Percentiles rank a stretch among this genome's conserved stretches.
phyloP scores from a whole-genome alignment of 2,113 vertebrate species.

The Calonectris borealis region DNA sequence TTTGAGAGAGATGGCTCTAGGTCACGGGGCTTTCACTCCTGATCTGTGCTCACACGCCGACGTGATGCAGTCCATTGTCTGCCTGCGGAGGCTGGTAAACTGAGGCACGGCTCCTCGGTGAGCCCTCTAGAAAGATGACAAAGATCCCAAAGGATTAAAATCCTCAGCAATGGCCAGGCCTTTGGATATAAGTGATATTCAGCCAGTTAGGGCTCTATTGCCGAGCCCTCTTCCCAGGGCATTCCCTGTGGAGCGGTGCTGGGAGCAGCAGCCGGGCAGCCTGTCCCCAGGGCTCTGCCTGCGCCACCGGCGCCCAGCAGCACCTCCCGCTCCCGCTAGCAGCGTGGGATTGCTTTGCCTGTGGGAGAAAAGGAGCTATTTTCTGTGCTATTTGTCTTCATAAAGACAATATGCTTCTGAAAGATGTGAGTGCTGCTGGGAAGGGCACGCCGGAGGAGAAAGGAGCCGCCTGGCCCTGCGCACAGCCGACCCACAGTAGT shows the following conservation, averaged over 20 bases:
- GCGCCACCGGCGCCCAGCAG: fast-evolving
- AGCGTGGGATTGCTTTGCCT: neutral
- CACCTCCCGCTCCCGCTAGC: neutral
- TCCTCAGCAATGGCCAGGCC: neutral
- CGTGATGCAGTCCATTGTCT: neutral
- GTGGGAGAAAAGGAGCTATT: neutral
- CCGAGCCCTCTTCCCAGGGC: neutral
- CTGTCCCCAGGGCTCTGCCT: neutral
- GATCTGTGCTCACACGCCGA: neutral
- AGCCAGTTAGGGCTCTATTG: no score
- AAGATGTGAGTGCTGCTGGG: neutral
- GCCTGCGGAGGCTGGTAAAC: neutral
- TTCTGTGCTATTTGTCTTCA: neutral
- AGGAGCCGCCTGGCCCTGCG: neutral
- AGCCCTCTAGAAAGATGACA: neutral
- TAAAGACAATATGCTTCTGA: neutral
- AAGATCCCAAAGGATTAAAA: neutral
- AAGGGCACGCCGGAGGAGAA: neutral
- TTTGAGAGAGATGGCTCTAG: neutral
- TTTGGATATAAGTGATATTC: neutral
- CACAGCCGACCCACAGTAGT: neutral
- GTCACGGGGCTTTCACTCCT: neutral
- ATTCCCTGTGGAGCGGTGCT: neutral
- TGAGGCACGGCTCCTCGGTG: fast-evolving
- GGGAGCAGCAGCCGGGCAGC: neutral